Evolutionary conservation across 2,113 vertebrate genomes (phyloP).

Genomic region (Smithornis capensis): DNA sequence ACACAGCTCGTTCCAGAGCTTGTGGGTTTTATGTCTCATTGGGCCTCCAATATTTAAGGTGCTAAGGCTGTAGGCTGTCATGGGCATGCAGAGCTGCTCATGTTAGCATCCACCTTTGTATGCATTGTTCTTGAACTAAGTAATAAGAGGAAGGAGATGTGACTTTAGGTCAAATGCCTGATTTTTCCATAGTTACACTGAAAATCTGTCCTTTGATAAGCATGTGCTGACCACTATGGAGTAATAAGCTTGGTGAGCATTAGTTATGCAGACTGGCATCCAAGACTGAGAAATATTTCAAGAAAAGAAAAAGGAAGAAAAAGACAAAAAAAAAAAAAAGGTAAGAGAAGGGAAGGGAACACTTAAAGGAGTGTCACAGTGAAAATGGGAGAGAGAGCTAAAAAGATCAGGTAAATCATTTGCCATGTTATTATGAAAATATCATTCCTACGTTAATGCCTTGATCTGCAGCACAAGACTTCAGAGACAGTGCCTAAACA

Average conservation of each 20-base stretch:
- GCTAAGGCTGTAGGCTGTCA: neutral
- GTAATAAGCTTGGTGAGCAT: neutral
- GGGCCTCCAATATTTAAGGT: neutral
- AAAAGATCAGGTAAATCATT: neutral
- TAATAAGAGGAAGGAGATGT: neutral
- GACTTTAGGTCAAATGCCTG: neutral
- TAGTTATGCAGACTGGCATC: neutral
- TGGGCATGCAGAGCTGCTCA: neutral
- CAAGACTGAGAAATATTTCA: neutral
- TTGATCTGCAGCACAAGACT: neutral
- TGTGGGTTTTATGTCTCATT: neutral
- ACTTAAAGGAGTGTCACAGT: neutral
- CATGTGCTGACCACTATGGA: neutral
- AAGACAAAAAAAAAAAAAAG: neutral
- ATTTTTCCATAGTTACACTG: neutral
- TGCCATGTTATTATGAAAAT: neutral
- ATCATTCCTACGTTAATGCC: neutral
- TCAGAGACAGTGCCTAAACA: neutral
- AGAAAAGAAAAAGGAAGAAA: neutral
- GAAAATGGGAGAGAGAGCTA: neutral
- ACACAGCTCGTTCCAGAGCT: neutral
- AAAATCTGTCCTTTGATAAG: neutral
- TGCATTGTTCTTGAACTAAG: neutral
- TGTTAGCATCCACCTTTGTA: neutral
- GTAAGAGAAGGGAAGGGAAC: fast-evolving